Conservation (phyloP, 2,888 invertebrate species). For the Gastracanthus pulcherrimus region DNA sequence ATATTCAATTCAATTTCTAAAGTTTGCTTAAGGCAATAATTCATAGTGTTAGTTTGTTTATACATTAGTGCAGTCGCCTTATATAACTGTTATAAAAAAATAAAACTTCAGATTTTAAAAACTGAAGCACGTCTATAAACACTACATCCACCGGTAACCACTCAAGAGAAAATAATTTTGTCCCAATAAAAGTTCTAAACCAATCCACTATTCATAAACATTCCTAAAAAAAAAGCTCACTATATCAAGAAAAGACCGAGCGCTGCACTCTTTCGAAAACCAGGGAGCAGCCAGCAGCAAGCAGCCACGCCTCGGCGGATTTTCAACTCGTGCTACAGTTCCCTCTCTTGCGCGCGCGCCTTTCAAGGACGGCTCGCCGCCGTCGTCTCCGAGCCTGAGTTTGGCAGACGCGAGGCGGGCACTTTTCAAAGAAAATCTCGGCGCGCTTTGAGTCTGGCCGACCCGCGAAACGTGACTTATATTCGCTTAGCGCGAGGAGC, state of each 20-base stretch:
- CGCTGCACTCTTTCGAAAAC: not conserved
- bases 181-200: not conserved
- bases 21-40: too few relatives aligned
- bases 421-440: constrained; percentile 10
- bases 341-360: not conserved
- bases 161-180: not conserved
- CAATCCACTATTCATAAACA: too few relatives aligned
- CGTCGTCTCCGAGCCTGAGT: not conserved
- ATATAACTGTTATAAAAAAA: too few relatives aligned
- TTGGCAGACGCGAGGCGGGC: constrained; percentile 1
- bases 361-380: not conserved
- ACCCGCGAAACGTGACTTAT: not conserved
- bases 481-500: not conserved
- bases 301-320: constrained; percentile 8
- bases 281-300: not conserved
- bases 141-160: too few relatives aligned
- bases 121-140: too few relatives aligned
- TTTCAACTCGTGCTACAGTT: not conserved
- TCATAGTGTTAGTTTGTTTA: too few relatives aligned
- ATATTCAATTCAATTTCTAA: too few relatives aligned
- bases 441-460: not conserved
- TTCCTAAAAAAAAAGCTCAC: too few relatives aligned
- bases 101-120: too few relatives aligned
- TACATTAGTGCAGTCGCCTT: too few relatives aligned
- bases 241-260: not conserved